Evolutionary conservation across 2,888 invertebrate species (phyloP).

Genomic region (Xestia sexstrigata): DNA sequence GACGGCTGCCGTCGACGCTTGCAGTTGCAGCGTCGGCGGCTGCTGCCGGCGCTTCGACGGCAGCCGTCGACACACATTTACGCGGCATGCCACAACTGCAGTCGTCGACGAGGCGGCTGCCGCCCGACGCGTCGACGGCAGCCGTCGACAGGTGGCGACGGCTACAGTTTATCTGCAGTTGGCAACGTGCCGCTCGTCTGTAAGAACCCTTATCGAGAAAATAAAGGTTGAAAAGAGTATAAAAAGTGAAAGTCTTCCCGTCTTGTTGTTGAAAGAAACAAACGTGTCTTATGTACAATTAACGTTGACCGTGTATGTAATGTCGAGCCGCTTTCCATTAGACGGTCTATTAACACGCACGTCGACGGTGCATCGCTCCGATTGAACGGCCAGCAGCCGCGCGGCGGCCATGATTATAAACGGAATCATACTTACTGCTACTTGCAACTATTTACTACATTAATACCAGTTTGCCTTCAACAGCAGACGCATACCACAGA

Average conservation of each 20-base stretch:
- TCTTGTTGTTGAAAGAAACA: constrained; percentile 55
- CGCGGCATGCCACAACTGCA: too few relatives aligned
- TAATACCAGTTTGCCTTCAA: constrained; percentile 66
- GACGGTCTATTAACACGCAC: constrained; percentile 65
- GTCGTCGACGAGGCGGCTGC: too few relatives aligned
- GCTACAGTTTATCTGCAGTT: too few relatives aligned
- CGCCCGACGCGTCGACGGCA: too few relatives aligned
- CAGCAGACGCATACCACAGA: constrained; percentile 45
- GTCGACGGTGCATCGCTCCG: constrained; percentile 52
- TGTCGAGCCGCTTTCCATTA: constrained; percentile 66
- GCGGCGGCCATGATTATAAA: constrained; percentile 53
- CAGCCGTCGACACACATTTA: too few relatives aligned
- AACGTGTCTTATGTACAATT: constrained; percentile 64
- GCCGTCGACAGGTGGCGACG: too few relatives aligned
- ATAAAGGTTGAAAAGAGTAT: constrained; percentile 31
- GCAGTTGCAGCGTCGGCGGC: too few relatives aligned
- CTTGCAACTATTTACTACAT: constrained; percentile 54
- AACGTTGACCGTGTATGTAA: constrained; percentile 63
- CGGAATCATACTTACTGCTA: constrained; percentile 52
- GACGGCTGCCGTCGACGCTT: too few relatives aligned
- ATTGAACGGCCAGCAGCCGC: constrained; percentile 56
- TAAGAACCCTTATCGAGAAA: too few relatives aligned
- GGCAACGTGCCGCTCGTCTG: too few relatives aligned
- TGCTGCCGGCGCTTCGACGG: too few relatives aligned
- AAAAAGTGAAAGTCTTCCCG: constrained; percentile 64